A percentile compares a stretch with the other conserved stretches of the same genome.
Evolutionary conservation across 2,888 invertebrate species (phyloP).

Genomic region (Sericinus montela): DNA sequence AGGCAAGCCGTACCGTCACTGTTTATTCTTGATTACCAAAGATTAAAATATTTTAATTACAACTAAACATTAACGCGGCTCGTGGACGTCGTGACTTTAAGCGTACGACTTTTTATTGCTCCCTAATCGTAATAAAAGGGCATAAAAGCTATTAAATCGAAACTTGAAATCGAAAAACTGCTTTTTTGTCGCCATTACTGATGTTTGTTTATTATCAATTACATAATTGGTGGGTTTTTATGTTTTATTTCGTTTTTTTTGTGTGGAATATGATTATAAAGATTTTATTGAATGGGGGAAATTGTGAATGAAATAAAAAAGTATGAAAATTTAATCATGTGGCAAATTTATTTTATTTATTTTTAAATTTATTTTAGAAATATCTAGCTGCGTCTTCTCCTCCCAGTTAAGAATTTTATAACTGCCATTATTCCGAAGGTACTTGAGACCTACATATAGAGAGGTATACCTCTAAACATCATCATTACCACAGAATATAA

Average conservation of each 20-base stretch:
- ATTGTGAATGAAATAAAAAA: not conserved
- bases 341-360: no score
- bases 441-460: no score
- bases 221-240: conserved; percentile 14
- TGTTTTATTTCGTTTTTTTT: not conserved
- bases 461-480: no score
- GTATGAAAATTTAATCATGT: no score
- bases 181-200: conserved; percentile 15
- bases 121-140: conserved; percentile 14
- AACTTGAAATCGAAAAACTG: conserved; percentile 3
- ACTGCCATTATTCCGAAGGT: no score
- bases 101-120: conserved; percentile 12
- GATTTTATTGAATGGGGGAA: not conserved
- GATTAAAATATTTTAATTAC: conserved; percentile 36
- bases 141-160: conserved; percentile 8
- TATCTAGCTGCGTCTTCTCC: no score
- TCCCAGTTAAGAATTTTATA: no score
- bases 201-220: conserved; percentile 16
- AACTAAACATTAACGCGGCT: conserved; percentile 10
- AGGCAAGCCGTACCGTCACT: conserved; percentile 46
- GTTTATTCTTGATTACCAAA: conserved; percentile 41
- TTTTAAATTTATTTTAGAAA: no score
- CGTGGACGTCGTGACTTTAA: conserved; percentile 16
- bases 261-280: not conserved
- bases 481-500: no score